A percentile compares a stretch with the other conserved stretches of the same genome.
phyloP scores from a whole-genome alignment of 2,797 vertebrate genomes.

The Poeciliopsis turneri region DNA sequence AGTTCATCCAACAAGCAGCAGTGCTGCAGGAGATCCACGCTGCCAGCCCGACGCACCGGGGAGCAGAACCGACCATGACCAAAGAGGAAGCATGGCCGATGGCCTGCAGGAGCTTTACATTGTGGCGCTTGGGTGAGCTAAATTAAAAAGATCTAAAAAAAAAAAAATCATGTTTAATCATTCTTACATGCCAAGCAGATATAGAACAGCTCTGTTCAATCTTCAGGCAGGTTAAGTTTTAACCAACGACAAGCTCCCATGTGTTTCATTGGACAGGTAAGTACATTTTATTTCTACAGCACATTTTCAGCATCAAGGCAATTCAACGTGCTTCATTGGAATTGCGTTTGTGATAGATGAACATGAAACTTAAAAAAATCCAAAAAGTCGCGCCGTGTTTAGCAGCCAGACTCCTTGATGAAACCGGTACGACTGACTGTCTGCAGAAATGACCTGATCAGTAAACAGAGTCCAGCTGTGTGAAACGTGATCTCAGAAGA shows the following conservation, averaged over 20 bases:
- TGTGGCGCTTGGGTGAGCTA: not conserved
- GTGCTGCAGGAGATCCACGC: constrained; percentile 32
- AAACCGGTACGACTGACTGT: not conserved
- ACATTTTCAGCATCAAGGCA: too few relatives aligned
- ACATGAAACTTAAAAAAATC: not conserved
- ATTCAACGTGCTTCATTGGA: too few relatives aligned
- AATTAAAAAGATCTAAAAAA: not conserved
- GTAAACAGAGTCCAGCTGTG: not conserved
- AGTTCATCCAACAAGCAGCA: constrained; percentile 67
- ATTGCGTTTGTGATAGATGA: not conserved
- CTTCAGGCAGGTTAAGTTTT: not conserved
- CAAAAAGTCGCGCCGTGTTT: accelerated
- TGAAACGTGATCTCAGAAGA: not conserved
- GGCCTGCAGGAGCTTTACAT: not conserved
- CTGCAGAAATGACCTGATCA: not conserved
- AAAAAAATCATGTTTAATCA: not conserved
- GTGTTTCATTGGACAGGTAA: not conserved
- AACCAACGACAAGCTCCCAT: not conserved
- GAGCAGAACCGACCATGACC: not conserved
- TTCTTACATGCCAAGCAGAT: not conserved
- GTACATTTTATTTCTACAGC: too few relatives aligned
- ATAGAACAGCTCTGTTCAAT: not conserved
- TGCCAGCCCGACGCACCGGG: constrained; percentile 11
- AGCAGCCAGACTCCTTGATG: not conserved
- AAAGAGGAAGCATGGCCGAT: not conserved